Base-by-base conservation (phyloP, 1,140 invertebrate species). In the Lasioglossum baleicum region DNA sequence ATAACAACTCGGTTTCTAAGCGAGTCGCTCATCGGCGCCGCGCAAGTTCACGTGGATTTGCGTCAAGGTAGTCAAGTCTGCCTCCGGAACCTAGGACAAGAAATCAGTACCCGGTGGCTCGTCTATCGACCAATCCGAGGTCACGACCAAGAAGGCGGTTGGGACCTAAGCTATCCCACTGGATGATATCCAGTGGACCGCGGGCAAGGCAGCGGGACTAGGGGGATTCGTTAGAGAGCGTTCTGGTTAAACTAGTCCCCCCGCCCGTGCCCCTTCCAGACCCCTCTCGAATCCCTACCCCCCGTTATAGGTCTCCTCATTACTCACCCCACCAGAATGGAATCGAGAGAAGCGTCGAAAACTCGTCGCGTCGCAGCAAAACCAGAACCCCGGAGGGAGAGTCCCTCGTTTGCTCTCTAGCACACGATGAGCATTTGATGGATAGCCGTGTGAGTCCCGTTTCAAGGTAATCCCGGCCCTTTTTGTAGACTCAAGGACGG, bases 201-300 rank as follows among this genome's bases (percentile, higher is more conserved):
- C 44, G 44, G 44, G 44, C 44, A 74, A 66, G 75, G 80, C 65
- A 10, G 7, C 1, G 22, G 58, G 79, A 51, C 70, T 65, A 72
- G 75, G 17, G 61, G 61, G 61, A 69, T 68, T 42, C 74, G 58
- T 35, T 60, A 65, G 64, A 58, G 56, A 64, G 42, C 73, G 68
- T 80, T 85, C 83, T 80, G 77, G 85, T 83, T 83, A 78, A 73
- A 87, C 84, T 70, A 81, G 81, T 85, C 74, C 61, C 64, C 26
- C 1, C 26, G 0, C 26, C 44, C 44, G 44, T 11, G 13, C 51
- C 51, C 51, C 51, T 53, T 15, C 44, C 10, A 35, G 44, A 48
- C 51, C 51, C 6, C 51, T 5, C 51, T 15, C 51, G 5, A 13
- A 15, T 20, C 13, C 13, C 15, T 53, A 17, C 51, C 51, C 4